Conservation (phyloP, 2,888 invertebrate genomes). For the Flexamia atlantica region DNA sequence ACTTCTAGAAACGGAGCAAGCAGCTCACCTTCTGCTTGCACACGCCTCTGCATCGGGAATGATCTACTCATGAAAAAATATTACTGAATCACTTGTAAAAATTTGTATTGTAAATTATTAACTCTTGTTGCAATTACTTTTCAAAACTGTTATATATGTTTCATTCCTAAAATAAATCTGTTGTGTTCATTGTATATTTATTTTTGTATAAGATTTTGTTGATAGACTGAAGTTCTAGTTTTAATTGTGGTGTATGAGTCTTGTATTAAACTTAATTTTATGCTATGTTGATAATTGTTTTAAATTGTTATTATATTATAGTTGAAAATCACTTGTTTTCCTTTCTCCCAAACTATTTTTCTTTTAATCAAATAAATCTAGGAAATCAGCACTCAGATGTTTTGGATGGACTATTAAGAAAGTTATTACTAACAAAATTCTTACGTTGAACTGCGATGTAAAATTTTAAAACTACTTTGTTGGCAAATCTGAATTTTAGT, state of each 20-base stretch:
- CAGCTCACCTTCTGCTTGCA: constrained; percentile 92
- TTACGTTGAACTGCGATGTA: not conserved
- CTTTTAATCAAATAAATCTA: too few species aligned
- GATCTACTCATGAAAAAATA: constrained; percentile 73
- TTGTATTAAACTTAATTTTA: constrained; percentile 14
- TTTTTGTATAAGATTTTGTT: constrained; percentile 1
- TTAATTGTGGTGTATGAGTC: constrained; percentile 6
- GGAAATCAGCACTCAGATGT: too few species aligned
- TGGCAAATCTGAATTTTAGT: not conserved
- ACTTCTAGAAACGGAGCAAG: constrained; percentile 93
- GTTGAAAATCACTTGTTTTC: constrained; percentile 1
- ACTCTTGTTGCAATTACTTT: not conserved
- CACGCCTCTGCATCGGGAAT: constrained; percentile 90
- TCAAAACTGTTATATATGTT: constrained; percentile 30
- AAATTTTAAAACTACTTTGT: not conserved
- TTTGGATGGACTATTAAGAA: too few species aligned
- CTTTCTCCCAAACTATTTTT: not conserved
- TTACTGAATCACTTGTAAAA: constrained; percentile 1
- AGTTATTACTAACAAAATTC: too few species aligned
- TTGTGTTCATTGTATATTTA: constrained; percentile 34
- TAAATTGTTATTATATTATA: constrained; percentile 30
- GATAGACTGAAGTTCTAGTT: constrained; percentile 30
- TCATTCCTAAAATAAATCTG: constrained; percentile 41
- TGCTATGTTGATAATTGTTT: not conserved
- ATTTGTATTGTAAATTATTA: constrained; percentile 44